Base-by-base conservation (phyloP, 2,888 invertebrate species). In the Escarpia spicata region DNA sequence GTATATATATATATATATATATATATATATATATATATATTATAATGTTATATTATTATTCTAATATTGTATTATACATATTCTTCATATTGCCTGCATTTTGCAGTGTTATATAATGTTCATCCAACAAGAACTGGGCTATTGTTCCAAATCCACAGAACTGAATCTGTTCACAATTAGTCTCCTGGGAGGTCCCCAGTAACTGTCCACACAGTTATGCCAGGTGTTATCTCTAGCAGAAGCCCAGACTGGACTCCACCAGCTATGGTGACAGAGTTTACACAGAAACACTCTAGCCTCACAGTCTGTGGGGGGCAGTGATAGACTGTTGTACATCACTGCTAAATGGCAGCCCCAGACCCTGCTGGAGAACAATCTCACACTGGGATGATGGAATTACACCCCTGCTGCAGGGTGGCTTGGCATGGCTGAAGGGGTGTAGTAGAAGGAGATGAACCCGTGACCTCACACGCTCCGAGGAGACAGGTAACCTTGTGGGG, bases 351-450 rank as follows among this genome's bases (percentile, higher is more conserved):
- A n/a, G 37, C 37, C 91, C 31, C 15, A 26, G 91, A 2, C 8
- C 31, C 91, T 91, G 91, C 31, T 3, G 91, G 37, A 26, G 91
- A 26, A 0, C 15, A 19, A n/a, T 19, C 91, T 19, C 91, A 12
- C 31, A 31, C 91, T 31, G 31, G 26, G 37, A 91, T 91, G 91
- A 31, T 26, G 6, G 26, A 31, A 31, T 3, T 91, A 15, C 91
- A 91, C 31, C 91, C 91, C n/a, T 91, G 91, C 31, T 91, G 31
- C 91, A 91, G 91, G 91, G 91, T 91, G 91, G 26, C 91, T 91
- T 26, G 91, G 91, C 91, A 91, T 2, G 91, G 37, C 3, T 91
- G 91, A 91, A 31, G 91, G 91, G 91, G 4, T 91, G n/a, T 31
- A 31, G 91, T 8, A 91, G 91, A 31, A 91, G 26, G 91, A 52